Percentiles rank a stretch among this genome's conserved stretches.
Evolutionary conservation across 2,888 invertebrate genomes (phyloP).

Genomic region (Neoitamus cyanurus): DNA sequence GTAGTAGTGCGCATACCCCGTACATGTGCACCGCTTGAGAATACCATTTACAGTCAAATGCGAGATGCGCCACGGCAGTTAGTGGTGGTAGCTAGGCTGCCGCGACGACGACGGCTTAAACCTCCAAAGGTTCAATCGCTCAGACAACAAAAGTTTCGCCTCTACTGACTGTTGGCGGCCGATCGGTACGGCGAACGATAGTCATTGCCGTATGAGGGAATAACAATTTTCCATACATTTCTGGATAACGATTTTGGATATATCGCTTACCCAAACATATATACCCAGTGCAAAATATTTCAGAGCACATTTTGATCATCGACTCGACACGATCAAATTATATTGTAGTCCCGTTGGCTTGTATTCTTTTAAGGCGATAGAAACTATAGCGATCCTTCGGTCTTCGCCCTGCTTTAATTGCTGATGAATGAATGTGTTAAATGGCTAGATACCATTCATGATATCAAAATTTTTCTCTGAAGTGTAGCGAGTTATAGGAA

Average conservation of each 20-base stretch:
- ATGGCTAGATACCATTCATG: background rate
- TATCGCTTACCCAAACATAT: conserved; percentile 2
- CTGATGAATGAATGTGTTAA: conserved; percentile 5
- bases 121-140: conserved; percentile 27
- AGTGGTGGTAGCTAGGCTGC: conserved; percentile 7
- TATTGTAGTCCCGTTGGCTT: conserved; percentile 21
- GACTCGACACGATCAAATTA: background rate
- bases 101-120: conserved; percentile 2
- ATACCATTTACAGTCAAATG: conserved; percentile 23
- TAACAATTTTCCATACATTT: conserved; percentile 38
- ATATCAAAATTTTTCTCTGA: background rate
- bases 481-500: background rate
- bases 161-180: conserved; percentile 9
- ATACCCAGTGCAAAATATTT: conserved; percentile 13
- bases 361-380: background rate
- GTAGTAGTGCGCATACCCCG: background rate
- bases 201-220: conserved; percentile 40
- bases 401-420: conserved; percentile 11
- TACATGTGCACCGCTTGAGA: conserved; percentile 6
- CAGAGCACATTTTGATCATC: conserved; percentile 11
- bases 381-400: background rate
- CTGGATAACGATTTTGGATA: conserved; percentile 36
- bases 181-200: background rate
- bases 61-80: background rate
- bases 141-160: conserved; percentile 41